Evolutionary conservation across 2,888 invertebrate species (phyloP), one percentile per base, ranked within the genome.

Genomic region (Drosophila vallismaia): DNA sequence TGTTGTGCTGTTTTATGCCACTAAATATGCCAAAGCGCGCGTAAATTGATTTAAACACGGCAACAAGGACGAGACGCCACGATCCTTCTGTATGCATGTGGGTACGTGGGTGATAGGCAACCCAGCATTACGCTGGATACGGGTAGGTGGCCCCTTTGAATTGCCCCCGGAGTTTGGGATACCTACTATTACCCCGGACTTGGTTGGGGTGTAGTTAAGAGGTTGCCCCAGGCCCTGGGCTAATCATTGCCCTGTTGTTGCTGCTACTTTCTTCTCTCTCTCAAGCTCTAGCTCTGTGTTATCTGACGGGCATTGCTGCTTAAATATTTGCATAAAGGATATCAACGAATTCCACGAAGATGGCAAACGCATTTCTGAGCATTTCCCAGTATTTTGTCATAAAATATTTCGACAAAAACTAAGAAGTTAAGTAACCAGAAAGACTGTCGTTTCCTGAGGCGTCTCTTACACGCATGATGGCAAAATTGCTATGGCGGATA

Each of bases 21-120:
- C 73, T 72, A 77, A 82, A 83, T 82, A 83, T 83, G 78, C 77
- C 80, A 83, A 86, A 76, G 83, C 76, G 76, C 71, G 83, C 76
- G 80, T 70, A 86, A 82, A 82, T 82, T 82, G 86, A 86, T 82
- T 82, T 86, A 82, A 82, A 80, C 75, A 70, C 83, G 86, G 54
- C 86, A 76, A 60, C 83, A 73, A 73, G 60, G 69, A 72, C 58
- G 58, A 38, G 53, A 38, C 58, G 58, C 31, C 50, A 38, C 38
- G 40, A 55, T 51, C 54, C 62, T 60, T 60, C 51, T 67, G 68
- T 62, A 49, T 59, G 59, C 24, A 33, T 44, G 44, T 44, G 49
- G 62, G 58, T 57, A 51, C 51, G 42, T 67, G 29, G 49, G 46
- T 14, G 26, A 38, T 42, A 10, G 31, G 28, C 4, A 40, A 9